phyloP scores from a whole-genome alignment of 2,113 vertebrate genomes.

The Lagenorhynchus albirostris region DNA sequence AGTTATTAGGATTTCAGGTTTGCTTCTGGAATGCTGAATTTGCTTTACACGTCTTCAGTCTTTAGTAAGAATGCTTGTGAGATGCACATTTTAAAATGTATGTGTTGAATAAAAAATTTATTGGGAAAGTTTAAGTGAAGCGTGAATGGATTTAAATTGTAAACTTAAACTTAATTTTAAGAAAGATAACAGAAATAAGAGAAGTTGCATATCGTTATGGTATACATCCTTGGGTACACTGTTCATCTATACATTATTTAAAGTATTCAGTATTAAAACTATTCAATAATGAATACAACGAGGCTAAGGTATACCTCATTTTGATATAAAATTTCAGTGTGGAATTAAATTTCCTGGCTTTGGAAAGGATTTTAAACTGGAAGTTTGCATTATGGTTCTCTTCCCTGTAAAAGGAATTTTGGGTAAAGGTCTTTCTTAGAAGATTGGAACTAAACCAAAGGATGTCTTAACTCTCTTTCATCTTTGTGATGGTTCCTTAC shows the following conservation, averaged over 20 bases:
- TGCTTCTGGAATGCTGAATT: conserved; percentile 6
- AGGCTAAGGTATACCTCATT: not conserved
- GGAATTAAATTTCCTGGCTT: not conserved
- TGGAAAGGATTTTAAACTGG: conserved; percentile 25
- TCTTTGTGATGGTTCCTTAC: not conserved
- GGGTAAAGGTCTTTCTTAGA: not conserved
- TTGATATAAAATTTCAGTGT: conserved; percentile 8
- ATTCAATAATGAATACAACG: not conserved
- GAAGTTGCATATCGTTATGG: not conserved
- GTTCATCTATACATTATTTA: not conserved
- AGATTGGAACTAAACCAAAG: not conserved
- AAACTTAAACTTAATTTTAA: conserved; percentile 24
- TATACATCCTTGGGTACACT: not conserved
- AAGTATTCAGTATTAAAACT: not conserved
- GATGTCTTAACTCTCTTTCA: not conserved
- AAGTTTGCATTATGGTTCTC: not conserved
- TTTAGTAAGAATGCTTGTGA: conserved; percentile 37
- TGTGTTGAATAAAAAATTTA: not conserved
- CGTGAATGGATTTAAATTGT: conserved; percentile 33
- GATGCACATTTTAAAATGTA: not conserved
- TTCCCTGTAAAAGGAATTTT: conserved; percentile 7
- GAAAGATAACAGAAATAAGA: not conserved
- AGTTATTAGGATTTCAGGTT: conserved; percentile 15
- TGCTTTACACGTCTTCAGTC: not conserved
- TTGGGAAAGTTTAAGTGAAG: not conserved